A percentile compares a stretch with the other conserved stretches of the same genome.
Evolutionary conservation across 1,140 invertebrate species (phyloP).

Genomic region (Aphelinus atriplicis): DNA sequence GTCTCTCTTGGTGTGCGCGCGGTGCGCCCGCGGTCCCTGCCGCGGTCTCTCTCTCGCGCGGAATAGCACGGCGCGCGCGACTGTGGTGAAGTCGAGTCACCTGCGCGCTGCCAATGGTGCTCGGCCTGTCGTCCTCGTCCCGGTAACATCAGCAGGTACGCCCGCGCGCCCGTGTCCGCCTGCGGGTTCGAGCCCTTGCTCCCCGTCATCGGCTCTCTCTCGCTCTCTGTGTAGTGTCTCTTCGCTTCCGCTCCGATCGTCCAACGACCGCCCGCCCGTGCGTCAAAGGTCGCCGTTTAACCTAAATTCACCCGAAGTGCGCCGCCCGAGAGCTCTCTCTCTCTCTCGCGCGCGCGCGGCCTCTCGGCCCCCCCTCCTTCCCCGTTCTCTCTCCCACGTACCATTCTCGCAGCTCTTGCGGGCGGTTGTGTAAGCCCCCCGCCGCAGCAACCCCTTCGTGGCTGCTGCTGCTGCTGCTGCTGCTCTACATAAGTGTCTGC

Average conservation of each 20-base stretch:
- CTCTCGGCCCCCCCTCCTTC: neutral
- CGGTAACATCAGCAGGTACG: constrained; percentile 61
- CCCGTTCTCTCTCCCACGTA: neutral
- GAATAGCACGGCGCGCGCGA: neutral
- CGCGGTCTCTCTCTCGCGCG: neutral
- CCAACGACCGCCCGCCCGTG: neutral
- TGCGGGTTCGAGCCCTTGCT: neutral
- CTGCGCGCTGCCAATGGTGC: constrained; percentile 60
- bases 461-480: too few species aligned
- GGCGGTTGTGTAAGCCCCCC: too few species aligned
- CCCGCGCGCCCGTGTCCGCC: constrained; percentile 29
- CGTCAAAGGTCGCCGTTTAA: too few species aligned
- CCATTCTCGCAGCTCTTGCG: neutral
- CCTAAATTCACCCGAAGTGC: too few species aligned
- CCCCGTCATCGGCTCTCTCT: neutral
- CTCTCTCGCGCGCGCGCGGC: too few species aligned
- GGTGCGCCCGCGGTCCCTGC: neutral
- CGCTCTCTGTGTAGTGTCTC: neutral
- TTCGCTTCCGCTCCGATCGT: neutral
- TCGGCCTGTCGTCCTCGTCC: constrained; percentile 55
- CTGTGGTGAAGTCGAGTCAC: constrained; percentile 5
- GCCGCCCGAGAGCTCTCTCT: too few species aligned
- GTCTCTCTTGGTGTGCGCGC: neutral
- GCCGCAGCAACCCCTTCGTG: too few species aligned
- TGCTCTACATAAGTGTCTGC: too few species aligned